Base-by-base conservation (phyloP, 2,888 invertebrate genomes). In the Heliothis peltigera region DNA sequence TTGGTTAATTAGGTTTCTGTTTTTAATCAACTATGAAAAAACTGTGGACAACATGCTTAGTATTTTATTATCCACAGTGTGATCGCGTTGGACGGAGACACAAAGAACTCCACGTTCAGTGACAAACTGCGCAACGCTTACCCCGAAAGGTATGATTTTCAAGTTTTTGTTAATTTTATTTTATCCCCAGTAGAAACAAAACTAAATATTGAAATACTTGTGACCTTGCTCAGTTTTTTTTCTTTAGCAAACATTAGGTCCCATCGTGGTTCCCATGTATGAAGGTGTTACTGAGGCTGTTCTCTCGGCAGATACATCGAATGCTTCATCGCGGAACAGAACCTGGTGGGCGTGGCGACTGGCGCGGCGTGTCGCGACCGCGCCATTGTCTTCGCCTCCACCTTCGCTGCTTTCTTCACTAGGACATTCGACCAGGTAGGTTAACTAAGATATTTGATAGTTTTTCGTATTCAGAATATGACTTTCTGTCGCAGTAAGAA, bases 251-350 rank as follows among this genome's bases (percentile, higher is more conserved):
- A n/a, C n/a, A n/a, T n/a, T n/a, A n/a, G n/a, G n/a, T 8, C 28
- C 8, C 28, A 1, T 28, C 25, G 4, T 6, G n/a, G 25, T 25
- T 6, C 5, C 7, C 12, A 12, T 32, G 7, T 35, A 35, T 35
- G 7, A 35, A 7, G 1, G 15, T 35, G 35, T 15, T 2, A 15
- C 18, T 1, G n/a, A 18, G 10, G 8, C 2, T 44, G 12, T 18
- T 43, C 2, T 43, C 18, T 43, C 4, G 1, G 0, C 56, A 97
- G 98, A 76, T 99, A 98, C 93, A 97, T 99, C 80, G 99, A 99
- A 93, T 99, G 99, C 90, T 99, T 98, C 95, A 99, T 99, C 87
- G 99, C 99, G 64, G 99, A 99, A 90, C 99, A 99, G 95, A 99
- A 99, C 95, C 95, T 99, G 87, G 98, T 98, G 70, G 99, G 99